Evolutionary conservation across 30 jellyfish, hydroid and myxozoan genomes (phyloP), one percentile per base, ranked within the genome.

Genomic region (Rhopilema esculentum): DNA sequence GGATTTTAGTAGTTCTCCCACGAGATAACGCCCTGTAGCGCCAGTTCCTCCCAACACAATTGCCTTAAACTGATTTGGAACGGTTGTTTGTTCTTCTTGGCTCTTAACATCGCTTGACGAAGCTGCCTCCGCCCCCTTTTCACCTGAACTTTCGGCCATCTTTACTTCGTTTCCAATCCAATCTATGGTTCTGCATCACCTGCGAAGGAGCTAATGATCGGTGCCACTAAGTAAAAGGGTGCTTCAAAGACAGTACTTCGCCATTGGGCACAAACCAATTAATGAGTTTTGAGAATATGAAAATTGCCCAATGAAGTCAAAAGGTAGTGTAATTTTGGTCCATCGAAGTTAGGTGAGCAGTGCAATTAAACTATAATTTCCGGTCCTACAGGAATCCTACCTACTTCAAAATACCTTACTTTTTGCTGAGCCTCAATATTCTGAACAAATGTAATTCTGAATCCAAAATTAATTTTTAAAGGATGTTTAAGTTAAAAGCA

Each of bases 11-110:
- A 93, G 71, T 49, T 89, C 98, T 1, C 97, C 92, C 30, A 93
- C 89, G 6, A 93, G 57, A 79, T 76, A 93, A 27, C 93, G 88
- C 6, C 98, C 98, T 18, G 98, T 93, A 21, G 97, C 98, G n/a
- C 98, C 98, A 25, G 97, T 88, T 51, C 93, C 96, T 21, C 98
- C 98, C 25, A 88, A 21, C 25, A 92, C 50, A 29, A 92, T 72
- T 0, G 97, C 97, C 67, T 87, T 87, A 27, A 69, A 83, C 65
- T 27, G 77, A 27, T 19, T 76, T 21, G 81, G 25, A 16, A 28
- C 64, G 20, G 26, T 24, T 12, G 69, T 27, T 23, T 50, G 4
- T 23, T 20, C 89, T 74, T 22, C 77, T 26, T 27, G 29, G 40
- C 62, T 64, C 83, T 23, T 49, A 0, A 63, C 49, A 22, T 24